Evolutionary conservation across 2,797 vertebrate genomes (phyloP).

Genomic region (Hephaestus fuliginosus): DNA sequence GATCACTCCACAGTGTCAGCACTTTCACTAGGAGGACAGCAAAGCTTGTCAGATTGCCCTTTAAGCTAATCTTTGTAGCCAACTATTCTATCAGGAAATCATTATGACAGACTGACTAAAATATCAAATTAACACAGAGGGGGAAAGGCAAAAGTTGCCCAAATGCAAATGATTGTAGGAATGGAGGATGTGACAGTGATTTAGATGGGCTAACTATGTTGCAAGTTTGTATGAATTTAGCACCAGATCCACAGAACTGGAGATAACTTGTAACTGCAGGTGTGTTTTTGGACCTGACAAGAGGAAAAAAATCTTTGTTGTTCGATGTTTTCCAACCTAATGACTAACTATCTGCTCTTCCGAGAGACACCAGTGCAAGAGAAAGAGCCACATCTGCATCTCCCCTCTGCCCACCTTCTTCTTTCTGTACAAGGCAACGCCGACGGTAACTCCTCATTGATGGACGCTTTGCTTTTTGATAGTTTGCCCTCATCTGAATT

Average conservation of each 20-base stretch:
- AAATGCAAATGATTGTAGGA: conserved; percentile 47
- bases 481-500: no score
- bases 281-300: no score
- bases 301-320: no score
- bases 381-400: no score
- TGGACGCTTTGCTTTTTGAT: no score
- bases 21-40: conserved; percentile 58
- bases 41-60: conserved; percentile 75
- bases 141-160: conserved; percentile 29
- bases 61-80: conserved; percentile 76
- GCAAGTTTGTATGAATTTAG: conserved; percentile 33
- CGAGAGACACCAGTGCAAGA: no score
- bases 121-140: conserved; percentile 71
- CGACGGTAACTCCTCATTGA: no score
- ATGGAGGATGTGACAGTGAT: conserved; percentile 28
- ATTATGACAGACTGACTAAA: conserved; percentile 64
- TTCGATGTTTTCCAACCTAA: no score
- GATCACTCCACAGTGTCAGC: conserved; percentile 64
- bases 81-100: conserved; percentile 72
- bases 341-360: no score
- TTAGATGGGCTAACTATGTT: conserved; percentile 34
- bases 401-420: no score
- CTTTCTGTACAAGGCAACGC: no score
- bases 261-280: no score
- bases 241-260: conserved; percentile 1